Conservation (phyloP, 2,797 vertebrate genomes). For the Staurois parvus region DNA sequence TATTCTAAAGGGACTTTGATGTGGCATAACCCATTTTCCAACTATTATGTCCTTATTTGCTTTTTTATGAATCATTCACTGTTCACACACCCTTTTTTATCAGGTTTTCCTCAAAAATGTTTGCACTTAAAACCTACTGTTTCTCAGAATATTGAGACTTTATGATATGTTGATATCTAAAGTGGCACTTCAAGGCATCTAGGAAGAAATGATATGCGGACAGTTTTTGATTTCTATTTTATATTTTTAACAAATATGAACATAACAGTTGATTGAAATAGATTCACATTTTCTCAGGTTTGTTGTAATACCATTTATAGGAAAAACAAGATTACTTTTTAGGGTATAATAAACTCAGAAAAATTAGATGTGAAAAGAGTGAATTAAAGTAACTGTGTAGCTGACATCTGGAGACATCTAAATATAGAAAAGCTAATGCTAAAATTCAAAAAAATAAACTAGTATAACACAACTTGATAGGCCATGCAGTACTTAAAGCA, state of each 20-base stretch:
- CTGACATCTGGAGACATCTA: neutral
- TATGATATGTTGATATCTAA: neutral
- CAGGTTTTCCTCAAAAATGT: neutral
- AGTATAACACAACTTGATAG: too few species aligned
- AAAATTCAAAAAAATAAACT: too few species aligned
- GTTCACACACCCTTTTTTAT: slow-evolving; percentile 22
- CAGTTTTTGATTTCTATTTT: neutral
- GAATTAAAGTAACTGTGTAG: neutral
- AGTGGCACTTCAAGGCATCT: too few species aligned
- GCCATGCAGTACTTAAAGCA: too few species aligned
- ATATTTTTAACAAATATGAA: slow-evolving; percentile 1
- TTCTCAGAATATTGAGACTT: neutral
- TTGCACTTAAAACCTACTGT: neutral
- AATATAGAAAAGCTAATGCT: neutral
- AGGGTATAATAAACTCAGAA: neutral
- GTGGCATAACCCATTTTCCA: slow-evolving; percentile 8
- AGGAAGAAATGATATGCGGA: neutral
- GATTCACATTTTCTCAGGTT: neutral
- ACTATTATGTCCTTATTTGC: slow-evolving; percentile 22
- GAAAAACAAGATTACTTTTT: neutral
- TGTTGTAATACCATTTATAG: slow-evolving; percentile 19
- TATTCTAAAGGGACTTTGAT: slow-evolving; percentile 16
- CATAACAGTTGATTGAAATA: neutral
- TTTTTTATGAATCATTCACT: slow-evolving; percentile 22
- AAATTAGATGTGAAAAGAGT: slow-evolving; percentile 2